phyloP scores from a whole-genome alignment of 2,888 invertebrate species.

The Ornithoptera priamus region DNA sequence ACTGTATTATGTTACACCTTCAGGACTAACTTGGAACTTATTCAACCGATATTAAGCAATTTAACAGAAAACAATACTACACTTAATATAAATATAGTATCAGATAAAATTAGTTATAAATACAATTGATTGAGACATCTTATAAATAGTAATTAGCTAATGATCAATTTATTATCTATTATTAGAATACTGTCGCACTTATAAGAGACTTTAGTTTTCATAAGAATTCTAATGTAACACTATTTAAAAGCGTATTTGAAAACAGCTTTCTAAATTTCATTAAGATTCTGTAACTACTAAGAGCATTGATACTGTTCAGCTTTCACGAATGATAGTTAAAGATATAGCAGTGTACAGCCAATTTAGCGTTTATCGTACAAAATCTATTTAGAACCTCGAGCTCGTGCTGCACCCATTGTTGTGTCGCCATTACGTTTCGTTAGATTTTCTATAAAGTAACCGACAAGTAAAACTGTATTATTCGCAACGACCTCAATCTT shows the following conservation, averaged over 20 bases:
- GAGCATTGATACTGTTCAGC: constrained; percentile 17
- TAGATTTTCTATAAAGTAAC: constrained; percentile 53
- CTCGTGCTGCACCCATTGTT: constrained; percentile 62
- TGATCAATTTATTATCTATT: too few relatives aligned
- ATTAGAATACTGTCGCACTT: too few relatives aligned
- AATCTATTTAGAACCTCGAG: constrained; percentile 58
- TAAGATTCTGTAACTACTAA: neutral
- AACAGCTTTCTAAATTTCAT: too few relatives aligned
- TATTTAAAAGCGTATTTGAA: neutral
- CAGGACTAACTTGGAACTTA: constrained; percentile 47
- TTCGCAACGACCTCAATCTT: constrained; percentile 47
- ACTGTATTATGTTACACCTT: constrained; percentile 60
- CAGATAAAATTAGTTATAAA: too few relatives aligned
- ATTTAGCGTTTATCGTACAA: constrained; percentile 67
- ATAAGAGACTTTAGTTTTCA: neutral
- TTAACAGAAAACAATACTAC: constrained; percentile 2
- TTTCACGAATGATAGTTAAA: constrained; percentile 25
- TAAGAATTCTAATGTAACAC: neutral
- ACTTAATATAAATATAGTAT: neutral
- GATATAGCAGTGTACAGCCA: constrained; percentile 48
- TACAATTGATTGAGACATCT: too few relatives aligned
- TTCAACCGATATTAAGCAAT: constrained; percentile 59
- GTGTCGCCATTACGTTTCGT: constrained; percentile 61
- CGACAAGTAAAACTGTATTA: constrained; percentile 61
- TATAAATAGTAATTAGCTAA: too few relatives aligned